Evolutionary conservation across 1,140 invertebrate genomes (phyloP), one percentile per base, ranked within the genome.

Genomic region (Pissodes strobi): DNA sequence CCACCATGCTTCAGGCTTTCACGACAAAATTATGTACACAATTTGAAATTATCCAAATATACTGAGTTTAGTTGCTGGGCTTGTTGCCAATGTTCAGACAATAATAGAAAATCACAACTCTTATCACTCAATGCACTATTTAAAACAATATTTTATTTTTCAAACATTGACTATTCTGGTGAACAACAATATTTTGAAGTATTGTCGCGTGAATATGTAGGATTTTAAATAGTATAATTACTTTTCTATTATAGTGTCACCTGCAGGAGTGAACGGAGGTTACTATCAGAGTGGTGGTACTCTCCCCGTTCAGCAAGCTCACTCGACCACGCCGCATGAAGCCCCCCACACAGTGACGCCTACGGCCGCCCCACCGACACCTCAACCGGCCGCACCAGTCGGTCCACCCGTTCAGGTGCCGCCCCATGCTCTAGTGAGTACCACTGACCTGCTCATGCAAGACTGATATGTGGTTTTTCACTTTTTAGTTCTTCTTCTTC

Each of bases 291-390:
- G 86, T 74, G 82, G 83, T 72, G 86, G 86, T 74, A 80, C 85
- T 71, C 79, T 88, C 70, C 85, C 85, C 38, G 84, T 87, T 62
- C 88, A 90, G 81, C 88, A 89, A 80, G 88, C 87, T 63, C 88
- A 89, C 77, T 88, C 87, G 71, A 89, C 88, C 73, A 90, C 87
- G 69, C 85, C 88, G 68, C 88, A 89, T 77, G 88, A 90, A 79
- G 84, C 84, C 74, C 81, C 85, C 76, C 82, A 85, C 78, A 75
- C 74, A 67, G 79, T 78, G 43, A 78, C 75, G 46, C 81, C 79
- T 53, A 81, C 78, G 64, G 78, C 78, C 66, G 78, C 78, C 67
- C 78, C 77, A 30, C 80, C 79, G 65, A 80, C 80, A 68, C 82
- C 79, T 48, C 80, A 74, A 68, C 76, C 72, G 22, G 74, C 78